Evolutionary conservation across 37 sponge, comb jelly and placozoan species (phyloP).

Genomic region (Theonella swinhoei): DNA sequence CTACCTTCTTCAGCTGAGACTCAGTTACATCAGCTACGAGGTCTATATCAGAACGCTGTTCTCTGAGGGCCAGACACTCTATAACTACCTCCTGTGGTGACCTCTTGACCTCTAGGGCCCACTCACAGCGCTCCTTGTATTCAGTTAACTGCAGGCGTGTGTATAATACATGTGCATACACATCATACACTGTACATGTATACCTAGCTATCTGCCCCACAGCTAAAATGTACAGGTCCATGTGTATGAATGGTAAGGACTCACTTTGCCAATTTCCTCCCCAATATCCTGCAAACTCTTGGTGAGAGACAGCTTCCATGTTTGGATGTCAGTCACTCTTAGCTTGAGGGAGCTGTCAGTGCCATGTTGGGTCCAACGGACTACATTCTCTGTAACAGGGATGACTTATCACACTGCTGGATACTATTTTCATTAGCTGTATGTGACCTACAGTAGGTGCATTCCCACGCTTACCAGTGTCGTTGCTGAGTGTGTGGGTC

Average conservation of each 20-base stretch:
- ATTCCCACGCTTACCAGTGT: too few relatives aligned
- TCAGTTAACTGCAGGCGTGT: conserved; percentile 66
- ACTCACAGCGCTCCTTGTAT: conserved; percentile 67
- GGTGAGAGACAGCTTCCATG: conserved; percentile 73
- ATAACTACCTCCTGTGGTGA: conserved; percentile 78
- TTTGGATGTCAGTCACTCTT: conserved; percentile 73
- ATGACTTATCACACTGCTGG: too few relatives aligned
- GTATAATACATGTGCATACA: too few relatives aligned
- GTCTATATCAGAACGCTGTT: conserved; percentile 83
- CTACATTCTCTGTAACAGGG: too few relatives aligned
- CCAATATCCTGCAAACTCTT: conserved; percentile 71
- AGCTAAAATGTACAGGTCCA: too few relatives aligned
- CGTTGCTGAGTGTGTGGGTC: conserved; percentile 73
- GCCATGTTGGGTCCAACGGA: conserved; percentile 89
- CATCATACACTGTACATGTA: too few relatives aligned
- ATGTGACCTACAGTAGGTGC: too few relatives aligned
- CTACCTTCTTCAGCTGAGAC: conserved; percentile 86
- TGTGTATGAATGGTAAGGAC: too few relatives aligned
- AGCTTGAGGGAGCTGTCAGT: conserved; percentile 67
- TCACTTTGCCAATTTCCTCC: conserved; percentile 67
- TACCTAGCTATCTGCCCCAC: too few relatives aligned
- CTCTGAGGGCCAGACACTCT: conserved; percentile 75
- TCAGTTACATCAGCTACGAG: conserved; percentile 94
- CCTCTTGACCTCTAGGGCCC: conserved; percentile 72
- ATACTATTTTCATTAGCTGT: too few relatives aligned